Base-by-base conservation (phyloP, 2,888 invertebrate species). In the Ormyrus nitidulus region DNA sequence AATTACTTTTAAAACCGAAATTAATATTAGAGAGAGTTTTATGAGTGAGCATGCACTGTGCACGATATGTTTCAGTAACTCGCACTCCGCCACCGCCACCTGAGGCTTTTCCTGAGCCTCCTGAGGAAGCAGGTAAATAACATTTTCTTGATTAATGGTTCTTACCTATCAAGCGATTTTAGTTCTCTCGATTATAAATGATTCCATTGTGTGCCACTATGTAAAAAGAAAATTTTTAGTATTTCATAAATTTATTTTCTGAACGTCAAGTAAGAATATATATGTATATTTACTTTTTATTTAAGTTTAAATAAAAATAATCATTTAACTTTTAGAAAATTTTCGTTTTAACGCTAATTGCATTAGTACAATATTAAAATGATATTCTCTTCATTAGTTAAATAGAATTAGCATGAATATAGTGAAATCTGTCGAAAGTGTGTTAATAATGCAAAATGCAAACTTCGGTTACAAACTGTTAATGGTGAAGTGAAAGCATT, bases 21-120 rank as follows among this genome's bases (percentile, higher is more conserved):
- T 81, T 8, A 46, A 65, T 44, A 56, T 74, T 70, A 73, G 83
- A 81, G 71, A 85, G 9, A 72, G 66, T 73, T 87, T 86, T 86
- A 87, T 89, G 89, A 90, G 89, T 89, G 88, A 89, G 90, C 90
- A 90, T 90, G 88, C 89, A 62, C 74, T 84, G 85, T 87, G 88
- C 89, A 90, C 87, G 89, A 87, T 91, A 87, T 90, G 90, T 93
- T 93, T 86, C 92, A 94, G 94, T 94, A 88, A 91, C 91, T 88
- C 92, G 94, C 86, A 94, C 94, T 82, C 94, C 94, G 84, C 93
- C 92, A 83, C 90, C 92, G 83, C 89, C 87, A 82, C 92, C 92
- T 80, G 90, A 90, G 88, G 89, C 88, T 84, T 92, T 92, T 86
- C 88, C 91, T 85, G 92, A 92, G 88, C 92, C 93, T 84, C 91